A percentile compares a stretch with the other conserved stretches of the same genome.
Evolutionary conservation across 2,888 invertebrate genomes (phyloP).

Genomic region (Rhodophaea formosa): DNA sequence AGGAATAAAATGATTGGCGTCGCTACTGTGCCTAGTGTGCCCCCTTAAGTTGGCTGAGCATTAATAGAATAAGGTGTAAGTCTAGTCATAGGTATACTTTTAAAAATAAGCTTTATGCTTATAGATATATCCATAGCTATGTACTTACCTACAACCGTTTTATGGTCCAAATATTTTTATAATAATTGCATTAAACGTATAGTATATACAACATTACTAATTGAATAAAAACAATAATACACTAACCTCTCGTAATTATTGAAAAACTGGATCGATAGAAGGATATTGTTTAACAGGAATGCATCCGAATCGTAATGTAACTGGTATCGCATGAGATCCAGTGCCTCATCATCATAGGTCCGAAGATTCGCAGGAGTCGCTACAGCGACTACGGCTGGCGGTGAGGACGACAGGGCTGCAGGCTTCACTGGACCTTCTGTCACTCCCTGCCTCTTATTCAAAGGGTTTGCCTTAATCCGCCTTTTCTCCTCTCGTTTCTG

Average conservation of each 20-base stretch:
- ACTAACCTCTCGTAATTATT: conserved; percentile 88
- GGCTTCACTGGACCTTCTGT: conserved; percentile 48
- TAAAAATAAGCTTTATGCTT: no score
- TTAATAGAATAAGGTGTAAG: no score
- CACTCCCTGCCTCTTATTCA: conserved; percentile 46
- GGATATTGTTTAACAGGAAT: conserved; percentile 88
- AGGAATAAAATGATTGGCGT: no score
- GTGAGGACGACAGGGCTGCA: conserved; percentile 32
- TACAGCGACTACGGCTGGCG: conserved; percentile 32
- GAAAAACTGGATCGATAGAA: conserved; percentile 89
- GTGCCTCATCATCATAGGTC: conserved; percentile 77
- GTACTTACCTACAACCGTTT: no score
- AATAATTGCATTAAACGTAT: no score
- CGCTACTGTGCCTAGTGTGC: no score
- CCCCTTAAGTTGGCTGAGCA: no score
- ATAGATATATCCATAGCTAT: no score
- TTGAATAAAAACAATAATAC: no score
- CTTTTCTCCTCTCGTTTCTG: conserved; percentile 54
- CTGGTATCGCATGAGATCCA: conserved; percentile 81
- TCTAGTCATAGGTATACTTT: no score
- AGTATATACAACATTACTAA: no score
- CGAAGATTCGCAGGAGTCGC: conserved; percentile 54
- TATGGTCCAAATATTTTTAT: no score
- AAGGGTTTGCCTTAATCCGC: conserved; percentile 49
- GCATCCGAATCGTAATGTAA: conserved; percentile 83